A percentile compares a stretch with the other conserved stretches of the same genome.
Conservation (phyloP, 2,888 invertebrate species). For the Leptopilina syphax region DNA sequence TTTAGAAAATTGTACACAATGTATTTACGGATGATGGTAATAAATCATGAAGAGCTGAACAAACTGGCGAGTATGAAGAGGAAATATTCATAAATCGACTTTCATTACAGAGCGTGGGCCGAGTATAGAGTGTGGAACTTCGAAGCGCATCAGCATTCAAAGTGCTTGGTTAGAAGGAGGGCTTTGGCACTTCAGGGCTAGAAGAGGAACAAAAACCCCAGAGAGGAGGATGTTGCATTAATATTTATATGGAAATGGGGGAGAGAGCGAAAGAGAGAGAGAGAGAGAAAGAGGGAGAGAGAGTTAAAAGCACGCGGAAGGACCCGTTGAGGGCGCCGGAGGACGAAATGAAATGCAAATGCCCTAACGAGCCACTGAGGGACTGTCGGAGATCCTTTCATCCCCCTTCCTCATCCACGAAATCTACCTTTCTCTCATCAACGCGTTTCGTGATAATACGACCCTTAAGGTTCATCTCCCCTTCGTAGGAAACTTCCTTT, state of each 20-base stretch:
- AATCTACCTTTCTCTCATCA: constrained; percentile 72
- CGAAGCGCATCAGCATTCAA: constrained; percentile 76
- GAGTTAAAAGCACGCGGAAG: not conserved
- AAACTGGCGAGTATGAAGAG: constrained; percentile 53
- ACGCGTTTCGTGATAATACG: constrained; percentile 66
- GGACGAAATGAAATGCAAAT: constrained; percentile 77
- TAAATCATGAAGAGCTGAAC: constrained; percentile 51
- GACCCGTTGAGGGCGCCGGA: constrained; percentile 25
- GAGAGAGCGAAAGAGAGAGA: constrained; percentile 52
- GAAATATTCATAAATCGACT: constrained; percentile 70
- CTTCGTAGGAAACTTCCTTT: not conserved
- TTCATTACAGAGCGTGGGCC: constrained; percentile 70
- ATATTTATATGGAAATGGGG: constrained; percentile 75
- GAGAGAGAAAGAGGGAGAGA: constrained; percentile 51
- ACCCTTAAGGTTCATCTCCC: constrained; percentile 45
- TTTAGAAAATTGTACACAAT: too few species aligned
- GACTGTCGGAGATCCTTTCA: constrained; percentile 71
- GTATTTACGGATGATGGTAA: constrained; percentile 52
- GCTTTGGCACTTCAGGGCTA: constrained; percentile 56
- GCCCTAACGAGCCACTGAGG: constrained; percentile 77
- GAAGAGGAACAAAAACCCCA: constrained; percentile 75
- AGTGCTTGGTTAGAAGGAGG: constrained; percentile 68
- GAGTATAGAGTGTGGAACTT: constrained; percentile 55
- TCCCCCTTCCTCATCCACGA: constrained; percentile 67
- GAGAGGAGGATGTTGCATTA: constrained; percentile 76